Evolutionary conservation across 2,888 invertebrate species (phyloP), one percentile per base, ranked within the genome.

Genomic region (Tridacna crocea): DNA sequence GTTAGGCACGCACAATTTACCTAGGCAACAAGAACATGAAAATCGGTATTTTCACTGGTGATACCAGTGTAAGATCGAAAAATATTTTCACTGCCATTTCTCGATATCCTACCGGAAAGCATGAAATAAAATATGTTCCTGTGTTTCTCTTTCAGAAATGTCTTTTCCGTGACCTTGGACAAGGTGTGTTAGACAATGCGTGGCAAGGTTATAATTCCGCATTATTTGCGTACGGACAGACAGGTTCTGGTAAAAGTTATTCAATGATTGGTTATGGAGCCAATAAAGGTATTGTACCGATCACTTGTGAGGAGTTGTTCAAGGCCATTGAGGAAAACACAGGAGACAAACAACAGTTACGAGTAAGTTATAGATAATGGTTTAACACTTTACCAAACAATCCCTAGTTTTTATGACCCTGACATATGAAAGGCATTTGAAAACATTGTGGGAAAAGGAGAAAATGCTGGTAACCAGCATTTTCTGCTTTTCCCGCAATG

Each of bases 201-300:
- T 92, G 92, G 92, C 88, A 91, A 74, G 93, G 93, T 36, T 93
- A 93, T 82, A 93, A 93, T 84, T 92, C 92, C 51, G 91, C 92
- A 26, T 83, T 93, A 19, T 93, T 93, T 82, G 93, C 93, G 12
- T 93, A 93, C 80, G 93, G 93, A 10, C 93, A 93, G 86, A 93
- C 93, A 8, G 92, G 92, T 11, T 91, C 92, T 55, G 93, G 93
- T 17, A 93, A 93, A 79, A 91, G 91, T 66, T 93, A 93, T 85
- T 92, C 92, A 22, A 92, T 93, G 88, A 91, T 92, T 58, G 93
- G 93, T 0, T 91, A 93, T 77, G 92, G 90, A 13, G 79, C 91
- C 11, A 93, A 93, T 75, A 90, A 91, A 82, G 93, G 90, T 1
- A 91, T 92, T 36, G 92, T 92, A 3, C 92, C 92, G 26, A 91